Conservation (phyloP, 2,113 vertebrate species). For the Speoplatyrhinus poulsoni region DNA sequence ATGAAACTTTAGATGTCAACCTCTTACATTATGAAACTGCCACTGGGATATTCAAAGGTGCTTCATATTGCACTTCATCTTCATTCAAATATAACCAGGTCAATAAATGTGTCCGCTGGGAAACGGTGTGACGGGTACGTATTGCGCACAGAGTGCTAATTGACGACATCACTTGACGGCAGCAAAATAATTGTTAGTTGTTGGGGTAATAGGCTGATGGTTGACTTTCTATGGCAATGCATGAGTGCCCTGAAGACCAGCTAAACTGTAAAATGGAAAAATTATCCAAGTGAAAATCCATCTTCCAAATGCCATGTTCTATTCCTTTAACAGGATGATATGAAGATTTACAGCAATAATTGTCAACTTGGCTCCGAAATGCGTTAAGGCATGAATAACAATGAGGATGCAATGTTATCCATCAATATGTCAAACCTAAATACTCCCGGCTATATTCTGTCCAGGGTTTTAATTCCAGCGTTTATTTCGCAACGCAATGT, state of each 20-base stretch:
- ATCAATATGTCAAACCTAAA: conserved; percentile 19
- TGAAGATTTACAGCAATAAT: conserved; percentile 21
- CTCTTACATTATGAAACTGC: conserved; percentile 16
- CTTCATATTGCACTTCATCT: conserved; percentile 14
- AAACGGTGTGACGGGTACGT: conserved; percentile 15
- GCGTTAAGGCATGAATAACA: conserved; percentile 19
- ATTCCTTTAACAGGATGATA: conserved; percentile 33
- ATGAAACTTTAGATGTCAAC: conserved; percentile 1
- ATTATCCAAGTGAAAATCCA: conserved; percentile 23
- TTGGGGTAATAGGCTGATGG: conserved; percentile 24
- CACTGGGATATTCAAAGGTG: conserved; percentile 8
- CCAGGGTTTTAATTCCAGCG: conserved; percentile 9
- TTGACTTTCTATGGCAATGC: conserved; percentile 32
- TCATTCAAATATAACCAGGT: conserved; percentile 22
- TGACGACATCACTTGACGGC: conserved; percentile 16
- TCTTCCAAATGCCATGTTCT: conserved; percentile 32
- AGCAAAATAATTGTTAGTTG: conserved; percentile 33
- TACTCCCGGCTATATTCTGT: background rate
- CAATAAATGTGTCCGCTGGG: conserved; percentile 10
- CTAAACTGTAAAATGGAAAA: conserved; percentile 17
- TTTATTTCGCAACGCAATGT: conserved; percentile 25
- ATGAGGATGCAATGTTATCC: conserved; percentile 17
- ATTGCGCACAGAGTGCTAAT: conserved; percentile 27
- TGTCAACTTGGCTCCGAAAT: conserved; percentile 16
- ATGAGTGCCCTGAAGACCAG: conserved; percentile 8